A percentile compares a stretch with the other conserved stretches of the same genome.
Conservation (phyloP, 2,888 invertebrate species). For the Acleris holmiana region DNA sequence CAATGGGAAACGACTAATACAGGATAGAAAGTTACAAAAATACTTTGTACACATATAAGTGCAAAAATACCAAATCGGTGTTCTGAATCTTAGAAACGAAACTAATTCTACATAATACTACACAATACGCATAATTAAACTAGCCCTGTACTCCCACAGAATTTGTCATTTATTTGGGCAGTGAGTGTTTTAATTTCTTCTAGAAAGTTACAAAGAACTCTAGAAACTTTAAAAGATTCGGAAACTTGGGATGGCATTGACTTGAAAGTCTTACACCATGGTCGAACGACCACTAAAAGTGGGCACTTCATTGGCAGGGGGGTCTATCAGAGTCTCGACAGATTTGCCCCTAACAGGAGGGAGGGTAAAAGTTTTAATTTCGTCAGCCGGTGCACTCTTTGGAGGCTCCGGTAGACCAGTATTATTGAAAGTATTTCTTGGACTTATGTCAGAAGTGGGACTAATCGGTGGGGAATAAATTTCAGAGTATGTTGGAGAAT, state of each 20-base stretch:
- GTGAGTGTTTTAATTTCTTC: slow-evolving; percentile 44
- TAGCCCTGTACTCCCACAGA: slow-evolving; percentile 44
- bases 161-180: slow-evolving; percentile 58
- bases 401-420: slow-evolving; percentile 72
- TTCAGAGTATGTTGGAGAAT: slow-evolving; percentile 80
- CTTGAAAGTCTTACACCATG: slow-evolving; percentile 64
- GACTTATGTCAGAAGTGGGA: slow-evolving; percentile 74
- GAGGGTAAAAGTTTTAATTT: slow-evolving; percentile 74
- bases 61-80: slow-evolving; percentile 50
- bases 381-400: slow-evolving; percentile 71
- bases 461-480: slow-evolving; percentile 79
- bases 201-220: not conserved
- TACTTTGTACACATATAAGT: slow-evolving; percentile 42
- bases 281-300: slow-evolving; percentile 76
- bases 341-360: slow-evolving; percentile 74
- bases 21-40: slow-evolving; percentile 17
- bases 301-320: slow-evolving; percentile 65
- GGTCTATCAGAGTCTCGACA: slow-evolving; percentile 75
- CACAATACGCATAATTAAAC: slow-evolving; percentile 8
- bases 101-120: slow-evolving; percentile 15
- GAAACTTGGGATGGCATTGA: not conserved
- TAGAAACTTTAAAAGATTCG: slow-evolving; percentile 17
- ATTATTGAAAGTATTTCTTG: slow-evolving; percentile 69
- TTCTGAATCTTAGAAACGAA: slow-evolving; percentile 39
- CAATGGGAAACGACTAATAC: slow-evolving; percentile 58